Evolutionary conservation across 2,888 invertebrate genomes (phyloP).

Genomic region (Steromphala cineraria): DNA sequence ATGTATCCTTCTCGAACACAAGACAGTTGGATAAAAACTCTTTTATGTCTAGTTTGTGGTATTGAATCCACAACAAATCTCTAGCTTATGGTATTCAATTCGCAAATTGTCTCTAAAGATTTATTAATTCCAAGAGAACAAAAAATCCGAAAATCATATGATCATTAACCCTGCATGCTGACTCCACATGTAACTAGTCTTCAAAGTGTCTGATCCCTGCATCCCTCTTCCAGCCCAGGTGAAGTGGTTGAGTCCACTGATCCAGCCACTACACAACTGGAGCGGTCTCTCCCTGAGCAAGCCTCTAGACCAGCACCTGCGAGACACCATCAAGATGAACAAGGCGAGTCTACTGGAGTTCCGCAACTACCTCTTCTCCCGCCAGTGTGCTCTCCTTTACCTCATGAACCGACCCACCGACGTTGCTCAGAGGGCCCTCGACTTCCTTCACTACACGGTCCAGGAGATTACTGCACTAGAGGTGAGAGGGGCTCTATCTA

Average conservation of each 20-base stretch:
- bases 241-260: slow-evolving; percentile 89
- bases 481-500: slow-evolving; percentile 62
- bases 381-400: slow-evolving; percentile 88
- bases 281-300: slow-evolving; percentile 83
- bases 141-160: no score
- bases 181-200: not conserved
- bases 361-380: slow-evolving; percentile 93
- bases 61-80: no score
- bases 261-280: slow-evolving; percentile 87
- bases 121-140: no score
- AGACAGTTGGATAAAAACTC: no score
- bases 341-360: slow-evolving; percentile 89
- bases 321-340: slow-evolving; percentile 74
- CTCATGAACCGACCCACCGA: slow-evolving; percentile 84
- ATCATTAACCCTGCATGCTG: not conserved
- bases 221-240: slow-evolving; percentile 81
- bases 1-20: no score
- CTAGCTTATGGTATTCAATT: no score
- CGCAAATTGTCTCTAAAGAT: no score
- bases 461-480: slow-evolving; percentile 89
- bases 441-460: slow-evolving; percentile 91
- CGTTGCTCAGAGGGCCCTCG: slow-evolving; percentile 91
- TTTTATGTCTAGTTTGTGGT: no score
- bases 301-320: slow-evolving; percentile 68
- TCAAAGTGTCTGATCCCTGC: not conserved